Percentiles rank a stretch among this genome's conserved stretches.
Conservation (phyloP, 2,113 vertebrate species). For the Protobothrops flavoviridis region DNA sequence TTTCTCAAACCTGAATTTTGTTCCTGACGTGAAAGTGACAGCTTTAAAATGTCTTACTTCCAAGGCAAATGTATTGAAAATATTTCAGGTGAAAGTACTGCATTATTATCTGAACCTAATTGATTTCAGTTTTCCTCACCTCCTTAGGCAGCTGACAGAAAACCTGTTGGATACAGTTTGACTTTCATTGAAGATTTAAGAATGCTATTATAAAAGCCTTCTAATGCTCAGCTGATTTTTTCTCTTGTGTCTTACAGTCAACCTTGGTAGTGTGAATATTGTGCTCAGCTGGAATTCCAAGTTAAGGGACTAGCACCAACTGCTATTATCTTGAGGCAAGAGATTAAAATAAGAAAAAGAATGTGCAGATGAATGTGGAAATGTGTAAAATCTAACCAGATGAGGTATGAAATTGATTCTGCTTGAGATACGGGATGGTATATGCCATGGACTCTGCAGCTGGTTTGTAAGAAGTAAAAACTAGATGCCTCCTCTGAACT, state of each 20-base stretch:
- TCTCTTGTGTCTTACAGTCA: background rate
- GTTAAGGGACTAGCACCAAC: background rate
- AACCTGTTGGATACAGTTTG: background rate
- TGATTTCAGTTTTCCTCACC: background rate
- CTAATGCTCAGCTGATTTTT: background rate
- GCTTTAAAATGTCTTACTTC: background rate
- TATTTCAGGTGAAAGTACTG: background rate
- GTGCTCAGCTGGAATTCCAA: background rate
- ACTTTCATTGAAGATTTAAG: background rate
- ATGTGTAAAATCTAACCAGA: background rate
- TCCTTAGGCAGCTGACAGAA: background rate
- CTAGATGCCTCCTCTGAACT: background rate
- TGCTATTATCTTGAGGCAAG: background rate
- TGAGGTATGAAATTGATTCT: background rate
- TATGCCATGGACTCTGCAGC: background rate
- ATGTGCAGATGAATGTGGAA: background rate
- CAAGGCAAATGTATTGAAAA: accelerated
- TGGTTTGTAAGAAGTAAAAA: background rate
- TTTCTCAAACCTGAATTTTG: background rate
- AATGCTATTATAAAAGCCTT: background rate
- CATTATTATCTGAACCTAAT: background rate
- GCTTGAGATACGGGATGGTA: background rate
- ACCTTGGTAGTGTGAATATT: background rate
- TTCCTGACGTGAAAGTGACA: background rate
- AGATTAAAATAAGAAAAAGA: background rate